These are phyloP conservation scores for Ceratotherium simum DNA, from an alignment of 2,113 vertebrate genomes.

Conservation along the genomic window DNA sequence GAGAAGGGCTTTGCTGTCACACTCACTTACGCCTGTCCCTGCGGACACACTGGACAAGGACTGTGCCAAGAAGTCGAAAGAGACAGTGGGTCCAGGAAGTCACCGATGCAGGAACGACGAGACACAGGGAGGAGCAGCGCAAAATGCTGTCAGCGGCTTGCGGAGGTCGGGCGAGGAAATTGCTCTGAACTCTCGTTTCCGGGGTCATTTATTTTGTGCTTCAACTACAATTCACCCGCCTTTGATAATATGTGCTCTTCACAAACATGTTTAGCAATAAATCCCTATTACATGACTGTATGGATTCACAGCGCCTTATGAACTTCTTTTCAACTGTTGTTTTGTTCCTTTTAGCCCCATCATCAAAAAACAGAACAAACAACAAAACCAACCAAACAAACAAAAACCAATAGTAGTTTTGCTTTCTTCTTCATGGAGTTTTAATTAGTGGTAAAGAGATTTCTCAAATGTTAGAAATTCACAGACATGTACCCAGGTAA, in stretches of 20 bases:
- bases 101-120: neutral
- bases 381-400: neutral
- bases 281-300: neutral
- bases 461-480: neutral
- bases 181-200: neutral
- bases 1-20: neutral
- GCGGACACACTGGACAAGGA: neutral
- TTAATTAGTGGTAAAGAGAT: neutral
- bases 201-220: neutral
- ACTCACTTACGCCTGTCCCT: no score
- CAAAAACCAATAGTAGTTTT: neutral
- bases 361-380: neutral
- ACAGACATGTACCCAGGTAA: neutral
- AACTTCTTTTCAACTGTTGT: neutral
- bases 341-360: neutral
- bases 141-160: neutral
- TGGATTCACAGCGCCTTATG: neutral
- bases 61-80: neutral
- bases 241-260: neutral
- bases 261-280: neutral
- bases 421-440: neutral
- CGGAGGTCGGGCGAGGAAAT: neutral
- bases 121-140: neutral
- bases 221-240: neutral
- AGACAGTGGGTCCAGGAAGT: neutral